Conservation (phyloP, 1,140 invertebrate species). For the Pogonomyrmex barbatus region DNA sequence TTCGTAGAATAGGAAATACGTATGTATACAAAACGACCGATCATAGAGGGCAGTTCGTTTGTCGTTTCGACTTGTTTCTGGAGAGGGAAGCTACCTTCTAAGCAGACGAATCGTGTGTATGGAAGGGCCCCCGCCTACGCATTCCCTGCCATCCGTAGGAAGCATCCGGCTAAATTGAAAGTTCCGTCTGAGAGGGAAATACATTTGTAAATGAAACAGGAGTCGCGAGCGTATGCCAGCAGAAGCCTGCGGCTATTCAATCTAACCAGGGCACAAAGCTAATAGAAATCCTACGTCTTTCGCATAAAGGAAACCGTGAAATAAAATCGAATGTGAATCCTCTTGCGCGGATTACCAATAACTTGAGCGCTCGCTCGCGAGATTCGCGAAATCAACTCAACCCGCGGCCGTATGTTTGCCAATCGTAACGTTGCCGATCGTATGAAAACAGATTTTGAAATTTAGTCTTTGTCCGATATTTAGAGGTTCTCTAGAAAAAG, state of each 20-base stretch:
- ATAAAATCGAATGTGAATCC: conserved; percentile 80
- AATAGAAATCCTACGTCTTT: conserved; percentile 80
- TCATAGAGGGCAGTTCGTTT: conserved; percentile 54
- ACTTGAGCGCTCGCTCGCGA: conserved; percentile 67
- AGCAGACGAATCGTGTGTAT: conserved; percentile 67
- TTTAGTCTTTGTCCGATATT: conserved; percentile 15
- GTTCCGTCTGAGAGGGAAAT: conserved; percentile 84
- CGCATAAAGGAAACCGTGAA: conserved; percentile 79
- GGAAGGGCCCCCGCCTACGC: conserved; percentile 63
- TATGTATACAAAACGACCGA: background rate
- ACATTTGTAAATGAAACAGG: conserved; percentile 85
- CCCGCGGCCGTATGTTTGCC: conserved; percentile 28
- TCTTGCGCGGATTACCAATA: conserved; percentile 78
- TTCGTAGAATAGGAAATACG: background rate
- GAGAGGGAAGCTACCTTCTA: conserved; percentile 53
- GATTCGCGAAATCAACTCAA: conserved; percentile 67
- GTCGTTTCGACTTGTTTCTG: conserved; percentile 72
- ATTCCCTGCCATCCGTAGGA: conserved; percentile 69
- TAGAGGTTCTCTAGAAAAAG: background rate
- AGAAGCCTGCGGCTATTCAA: conserved; percentile 78
- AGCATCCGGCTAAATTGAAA: conserved; percentile 84
- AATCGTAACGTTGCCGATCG: conserved; percentile 26
- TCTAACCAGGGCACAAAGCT: conserved; percentile 78
- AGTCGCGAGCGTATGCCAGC: conserved; percentile 79
- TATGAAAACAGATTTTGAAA: conserved; percentile 33